Percentiles rank a stretch among this genome's conserved stretches.
Conservation (phyloP, 2,797 vertebrate genomes). For the Microctenopoma steveboyesi region DNA sequence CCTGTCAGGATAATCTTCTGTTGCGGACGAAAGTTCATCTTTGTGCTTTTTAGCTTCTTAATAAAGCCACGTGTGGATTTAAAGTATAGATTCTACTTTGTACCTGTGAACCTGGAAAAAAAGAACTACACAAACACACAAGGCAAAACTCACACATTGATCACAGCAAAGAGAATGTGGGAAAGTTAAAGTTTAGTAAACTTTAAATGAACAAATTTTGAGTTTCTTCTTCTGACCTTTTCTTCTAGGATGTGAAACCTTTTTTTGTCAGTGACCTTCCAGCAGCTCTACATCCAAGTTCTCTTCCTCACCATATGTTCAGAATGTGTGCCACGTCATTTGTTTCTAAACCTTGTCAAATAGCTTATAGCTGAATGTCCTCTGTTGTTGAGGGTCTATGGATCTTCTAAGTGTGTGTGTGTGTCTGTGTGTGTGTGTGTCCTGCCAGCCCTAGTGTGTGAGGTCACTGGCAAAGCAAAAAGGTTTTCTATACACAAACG, state of each 20-base stretch:
- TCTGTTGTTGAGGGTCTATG: slow-evolving; percentile 10
- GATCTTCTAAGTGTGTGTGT: slow-evolving; percentile 1
- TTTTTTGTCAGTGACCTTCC: slow-evolving; percentile 45
- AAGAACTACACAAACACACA: not conserved
- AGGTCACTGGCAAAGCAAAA: slow-evolving; percentile 28
- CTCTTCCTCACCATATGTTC: slow-evolving; percentile 19
- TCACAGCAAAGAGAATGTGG: not conserved
- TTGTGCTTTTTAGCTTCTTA: too few relatives aligned
- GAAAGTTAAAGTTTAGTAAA: slow-evolving; percentile 4
- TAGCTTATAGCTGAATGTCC: not conserved
- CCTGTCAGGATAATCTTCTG: too few relatives aligned
- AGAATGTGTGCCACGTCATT: not conserved
- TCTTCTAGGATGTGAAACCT: slow-evolving; percentile 26
- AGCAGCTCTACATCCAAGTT: slow-evolving; percentile 17
- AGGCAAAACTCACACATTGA: not conserved
- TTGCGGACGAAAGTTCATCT: too few relatives aligned
- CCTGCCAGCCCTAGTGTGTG: slow-evolving; percentile 4
- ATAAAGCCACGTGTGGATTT: too few relatives aligned
- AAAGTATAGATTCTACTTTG: not conserved
- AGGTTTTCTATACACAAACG: not conserved
- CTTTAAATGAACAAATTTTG: not conserved
- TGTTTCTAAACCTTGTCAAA: slow-evolving; percentile 12
- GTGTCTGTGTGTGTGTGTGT: slow-evolving; percentile 6
- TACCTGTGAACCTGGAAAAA: too few relatives aligned
- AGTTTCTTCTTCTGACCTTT: slow-evolving; percentile 34